phyloP scores from a whole-genome alignment of 2,113 vertebrate genomes.

The Lichenostomus cassidix region DNA sequence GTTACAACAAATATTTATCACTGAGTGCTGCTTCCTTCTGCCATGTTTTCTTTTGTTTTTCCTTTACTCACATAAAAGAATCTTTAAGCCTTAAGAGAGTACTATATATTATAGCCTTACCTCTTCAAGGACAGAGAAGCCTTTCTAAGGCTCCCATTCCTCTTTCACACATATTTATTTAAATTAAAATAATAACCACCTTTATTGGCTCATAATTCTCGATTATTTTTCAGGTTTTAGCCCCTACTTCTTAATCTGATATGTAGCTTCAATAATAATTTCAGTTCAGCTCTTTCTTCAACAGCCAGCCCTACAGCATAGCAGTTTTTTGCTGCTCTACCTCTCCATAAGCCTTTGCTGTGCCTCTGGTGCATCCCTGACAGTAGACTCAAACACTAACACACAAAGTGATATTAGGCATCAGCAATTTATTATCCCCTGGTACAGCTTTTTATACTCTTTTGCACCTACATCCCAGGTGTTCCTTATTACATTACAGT shows the following conservation, averaged over 20 bases:
- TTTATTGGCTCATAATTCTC: fast-evolving
- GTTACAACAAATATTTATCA: neutral
- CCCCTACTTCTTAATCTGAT: fast-evolving
- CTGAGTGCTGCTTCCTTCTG: neutral
- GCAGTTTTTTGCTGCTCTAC: fast-evolving
- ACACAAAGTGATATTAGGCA: too few relatives aligned
- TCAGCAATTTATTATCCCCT: too few relatives aligned
- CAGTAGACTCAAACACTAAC: too few relatives aligned
- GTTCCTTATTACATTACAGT: too few relatives aligned
- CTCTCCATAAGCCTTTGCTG: fast-evolving
- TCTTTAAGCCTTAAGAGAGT: neutral
- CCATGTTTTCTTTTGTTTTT: neutral
- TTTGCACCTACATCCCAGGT: too few relatives aligned
- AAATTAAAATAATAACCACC: fast-evolving
- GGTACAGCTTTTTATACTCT: too few relatives aligned
- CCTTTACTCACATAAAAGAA: neutral
- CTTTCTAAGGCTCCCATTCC: neutral
- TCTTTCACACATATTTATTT: neutral
- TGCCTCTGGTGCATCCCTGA: too few relatives aligned
- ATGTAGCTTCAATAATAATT: fast-evolving
- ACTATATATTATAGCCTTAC: fast-evolving
- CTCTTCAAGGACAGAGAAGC: neutral
- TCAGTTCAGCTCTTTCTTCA: fast-evolving
- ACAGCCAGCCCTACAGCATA: fast-evolving
- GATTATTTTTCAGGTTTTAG: fast-evolving